phyloP scores from a whole-genome alignment of 1,140 invertebrate species.

The Heliconius hermathena region DNA sequence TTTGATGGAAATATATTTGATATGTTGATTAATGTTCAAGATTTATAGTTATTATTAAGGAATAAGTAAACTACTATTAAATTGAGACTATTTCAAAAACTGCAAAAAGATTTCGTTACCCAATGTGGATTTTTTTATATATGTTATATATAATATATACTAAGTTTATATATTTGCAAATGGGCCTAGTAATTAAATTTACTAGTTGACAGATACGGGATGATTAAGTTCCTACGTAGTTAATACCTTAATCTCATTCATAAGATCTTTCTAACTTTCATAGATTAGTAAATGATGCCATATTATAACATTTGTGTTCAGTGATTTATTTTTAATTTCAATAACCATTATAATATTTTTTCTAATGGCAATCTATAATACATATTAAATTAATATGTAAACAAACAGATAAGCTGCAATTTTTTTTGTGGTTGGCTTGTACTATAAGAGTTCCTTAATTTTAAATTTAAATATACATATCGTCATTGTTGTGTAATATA shows the following conservation, averaged over 20 bases:
- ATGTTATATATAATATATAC: not conserved
- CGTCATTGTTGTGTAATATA: too few species aligned
- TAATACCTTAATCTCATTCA: not conserved
- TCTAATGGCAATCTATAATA: too few species aligned
- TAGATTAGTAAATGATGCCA: not conserved
- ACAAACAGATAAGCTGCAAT: too few species aligned
- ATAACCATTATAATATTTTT: not conserved
- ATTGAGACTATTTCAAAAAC: not conserved
- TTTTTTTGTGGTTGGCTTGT: too few species aligned
- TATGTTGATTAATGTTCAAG: not conserved
- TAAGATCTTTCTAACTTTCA: not conserved
- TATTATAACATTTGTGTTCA: not conserved
- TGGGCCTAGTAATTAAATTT: too few species aligned
- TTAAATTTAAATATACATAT: too few species aligned
- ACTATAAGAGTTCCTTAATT: too few species aligned
- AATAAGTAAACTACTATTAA: not conserved
- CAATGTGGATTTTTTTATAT: not conserved
- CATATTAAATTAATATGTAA: too few species aligned
- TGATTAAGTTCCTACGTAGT: not conserved
- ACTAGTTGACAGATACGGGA: not conserved
- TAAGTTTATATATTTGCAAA: too few species aligned
- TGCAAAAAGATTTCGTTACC: not conserved
- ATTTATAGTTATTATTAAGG: not conserved
- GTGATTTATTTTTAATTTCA: not conserved
- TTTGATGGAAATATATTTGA: not conserved